Conservation (phyloP, 2,797 vertebrate genomes). For the Amniataba percoides region DNA sequence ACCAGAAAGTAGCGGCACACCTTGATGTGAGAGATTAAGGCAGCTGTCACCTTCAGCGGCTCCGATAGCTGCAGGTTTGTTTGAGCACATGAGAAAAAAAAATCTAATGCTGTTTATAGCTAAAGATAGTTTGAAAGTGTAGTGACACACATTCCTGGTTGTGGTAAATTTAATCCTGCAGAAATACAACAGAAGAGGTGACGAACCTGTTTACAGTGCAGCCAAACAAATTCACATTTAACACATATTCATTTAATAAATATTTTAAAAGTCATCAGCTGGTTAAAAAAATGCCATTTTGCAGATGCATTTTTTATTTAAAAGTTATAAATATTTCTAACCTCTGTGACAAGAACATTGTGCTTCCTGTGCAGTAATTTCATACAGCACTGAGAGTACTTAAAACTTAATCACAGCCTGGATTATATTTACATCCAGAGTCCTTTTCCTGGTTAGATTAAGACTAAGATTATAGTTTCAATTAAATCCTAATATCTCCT, state of each 20-base stretch:
- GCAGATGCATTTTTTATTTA: too few species aligned
- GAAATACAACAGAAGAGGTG: not conserved
- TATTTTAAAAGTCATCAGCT: not conserved
- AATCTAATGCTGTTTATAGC: not conserved
- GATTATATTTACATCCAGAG: too few species aligned
- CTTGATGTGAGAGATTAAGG: constrained; percentile 34
- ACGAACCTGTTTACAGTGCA: not conserved
- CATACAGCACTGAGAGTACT: not conserved
- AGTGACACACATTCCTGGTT: not conserved
- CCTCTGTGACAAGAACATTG: not conserved
- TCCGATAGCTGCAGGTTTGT: constrained; percentile 37
- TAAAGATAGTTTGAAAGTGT: not conserved
- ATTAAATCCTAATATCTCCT: not conserved
- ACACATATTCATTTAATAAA: too few species aligned
- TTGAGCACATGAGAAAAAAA: not conserved
- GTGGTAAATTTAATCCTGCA: not conserved
- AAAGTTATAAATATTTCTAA: not conserved
- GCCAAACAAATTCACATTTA: constrained; percentile 1
- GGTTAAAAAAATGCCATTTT: not conserved
- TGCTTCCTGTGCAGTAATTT: not conserved
- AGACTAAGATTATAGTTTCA: not conserved
- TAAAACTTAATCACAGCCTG: too few species aligned
- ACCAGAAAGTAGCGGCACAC: not conserved
- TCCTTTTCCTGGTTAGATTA: too few species aligned
- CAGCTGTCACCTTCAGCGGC: constrained; percentile 54